These are phyloP conservation scores for Chlamydotis undulata DNA, from an alignment of 2,113 vertebrate species.

Conservation along the genomic window DNA sequence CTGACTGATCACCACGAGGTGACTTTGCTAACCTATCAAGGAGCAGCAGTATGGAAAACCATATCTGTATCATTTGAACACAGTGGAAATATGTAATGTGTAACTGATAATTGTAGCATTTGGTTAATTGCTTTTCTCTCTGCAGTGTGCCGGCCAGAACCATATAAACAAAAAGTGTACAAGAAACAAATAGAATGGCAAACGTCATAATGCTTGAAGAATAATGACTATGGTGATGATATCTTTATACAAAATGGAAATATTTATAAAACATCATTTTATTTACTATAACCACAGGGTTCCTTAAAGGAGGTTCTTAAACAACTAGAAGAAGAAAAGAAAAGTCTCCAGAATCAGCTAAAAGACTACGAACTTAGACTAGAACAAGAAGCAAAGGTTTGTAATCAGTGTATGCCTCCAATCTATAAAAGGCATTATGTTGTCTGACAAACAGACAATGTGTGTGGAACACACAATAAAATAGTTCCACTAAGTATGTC, in stretches of 20 bases:
- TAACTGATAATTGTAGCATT: background rate
- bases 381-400: conserved; percentile 88
- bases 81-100: background rate
- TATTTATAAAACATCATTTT: background rate
- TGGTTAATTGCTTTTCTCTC: background rate
- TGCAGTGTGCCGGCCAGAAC: background rate
- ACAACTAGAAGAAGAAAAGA: conserved; percentile 80
- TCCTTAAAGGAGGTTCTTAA: conserved; percentile 81
- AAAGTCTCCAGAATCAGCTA: conserved; percentile 80
- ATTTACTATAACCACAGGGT: conserved; percentile 70
- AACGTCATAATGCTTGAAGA: background rate
- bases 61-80: background rate
- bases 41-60: background rate
- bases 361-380: conserved; percentile 80
- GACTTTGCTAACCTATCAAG: background rate
- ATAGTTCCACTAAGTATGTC: background rate
- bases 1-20: background rate
- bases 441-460: background rate
- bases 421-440: background rate
- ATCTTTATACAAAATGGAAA: background rate
- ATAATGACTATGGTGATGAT: background rate
- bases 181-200: background rate
- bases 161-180: background rate
- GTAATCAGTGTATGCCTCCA: background rate
- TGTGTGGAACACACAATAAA: background rate